A percentile compares a stretch with the other conserved stretches of the same genome.
phyloP scores from a whole-genome alignment of 2,113 vertebrate genomes.

The Chrysochloris asiatica region DNA sequence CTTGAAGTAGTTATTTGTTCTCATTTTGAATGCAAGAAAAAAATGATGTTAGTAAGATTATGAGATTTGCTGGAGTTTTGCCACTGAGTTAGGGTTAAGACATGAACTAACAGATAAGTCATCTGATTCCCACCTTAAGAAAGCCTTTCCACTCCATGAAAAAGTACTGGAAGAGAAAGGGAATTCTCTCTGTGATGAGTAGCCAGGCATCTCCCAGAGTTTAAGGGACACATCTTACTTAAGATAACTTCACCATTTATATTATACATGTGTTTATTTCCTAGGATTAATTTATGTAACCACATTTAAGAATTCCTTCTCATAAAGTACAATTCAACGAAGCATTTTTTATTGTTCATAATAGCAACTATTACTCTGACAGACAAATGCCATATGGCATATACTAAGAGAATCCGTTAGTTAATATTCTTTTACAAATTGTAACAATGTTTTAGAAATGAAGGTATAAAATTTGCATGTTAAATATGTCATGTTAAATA shows the following conservation, averaged over 20 bases:
- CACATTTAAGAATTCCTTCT: background rate
- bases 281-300: background rate
- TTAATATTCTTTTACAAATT: background rate
- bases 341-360: constrained; percentile 7
- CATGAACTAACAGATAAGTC: background rate
- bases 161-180: background rate
- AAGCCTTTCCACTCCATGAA: background rate
- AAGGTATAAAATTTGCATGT: background rate
- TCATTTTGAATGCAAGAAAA: background rate
- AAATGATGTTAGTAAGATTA: background rate
- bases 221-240: background rate
- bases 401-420: background rate
- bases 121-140: background rate
- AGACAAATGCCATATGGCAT: background rate
- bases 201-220: background rate
- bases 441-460: constrained; percentile 17
- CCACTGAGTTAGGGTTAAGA: background rate
- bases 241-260: background rate
- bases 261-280: background rate
- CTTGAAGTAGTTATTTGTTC: background rate
- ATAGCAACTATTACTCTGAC: background rate
- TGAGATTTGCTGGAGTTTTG: background rate
- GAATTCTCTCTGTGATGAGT: background rate
- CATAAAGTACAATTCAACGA: background rate
- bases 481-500: background rate